Conservation (phyloP, 2,797 vertebrate species). For the Trachurus trachurus region DNA sequence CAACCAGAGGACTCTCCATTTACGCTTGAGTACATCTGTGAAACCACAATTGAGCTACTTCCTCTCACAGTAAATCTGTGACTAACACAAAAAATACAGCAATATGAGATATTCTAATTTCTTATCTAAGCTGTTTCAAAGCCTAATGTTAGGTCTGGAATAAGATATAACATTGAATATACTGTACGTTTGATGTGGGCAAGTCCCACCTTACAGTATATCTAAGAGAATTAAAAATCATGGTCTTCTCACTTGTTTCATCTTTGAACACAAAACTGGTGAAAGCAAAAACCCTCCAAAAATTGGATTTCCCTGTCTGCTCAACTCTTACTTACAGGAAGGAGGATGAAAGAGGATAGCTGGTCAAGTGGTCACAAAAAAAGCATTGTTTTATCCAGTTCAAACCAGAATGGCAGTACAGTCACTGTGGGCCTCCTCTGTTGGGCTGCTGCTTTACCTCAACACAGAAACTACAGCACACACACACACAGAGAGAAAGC, state of each 20-base stretch:
- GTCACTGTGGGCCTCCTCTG: slow-evolving; percentile 33
- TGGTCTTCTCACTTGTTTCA: not conserved
- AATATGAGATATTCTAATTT: slow-evolving; percentile 20
- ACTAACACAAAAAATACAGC: slow-evolving; percentile 26
- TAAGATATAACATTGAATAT: not conserved
- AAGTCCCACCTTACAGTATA: not conserved
- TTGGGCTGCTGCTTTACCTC: slow-evolving; percentile 33
- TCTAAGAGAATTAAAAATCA: not conserved
- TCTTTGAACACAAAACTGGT: not conserved
- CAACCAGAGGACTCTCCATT: not conserved
- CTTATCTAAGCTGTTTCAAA: slow-evolving; percentile 2
- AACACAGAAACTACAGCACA: slow-evolving; percentile 18
- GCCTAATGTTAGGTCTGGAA: not conserved
- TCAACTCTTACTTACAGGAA: slow-evolving; percentile 25
- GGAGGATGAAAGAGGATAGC: slow-evolving; percentile 47
- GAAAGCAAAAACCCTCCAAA: not conserved
- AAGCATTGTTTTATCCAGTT: slow-evolving; percentile 71
- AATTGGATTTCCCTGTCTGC: slow-evolving; percentile 4
- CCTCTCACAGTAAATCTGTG: slow-evolving; percentile 6
- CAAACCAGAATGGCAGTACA: slow-evolving; percentile 64
- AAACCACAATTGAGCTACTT: slow-evolving; percentile 30
- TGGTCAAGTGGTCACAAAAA: slow-evolving; percentile 54
- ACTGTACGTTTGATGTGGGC: not conserved
- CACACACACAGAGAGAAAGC: slow-evolving; percentile 8
- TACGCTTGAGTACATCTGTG: not conserved